Percentiles rank a stretch among this genome's conserved stretches.
Conservation (phyloP, 2,113 vertebrate species). For the Proterorhinus semilunaris region DNA sequence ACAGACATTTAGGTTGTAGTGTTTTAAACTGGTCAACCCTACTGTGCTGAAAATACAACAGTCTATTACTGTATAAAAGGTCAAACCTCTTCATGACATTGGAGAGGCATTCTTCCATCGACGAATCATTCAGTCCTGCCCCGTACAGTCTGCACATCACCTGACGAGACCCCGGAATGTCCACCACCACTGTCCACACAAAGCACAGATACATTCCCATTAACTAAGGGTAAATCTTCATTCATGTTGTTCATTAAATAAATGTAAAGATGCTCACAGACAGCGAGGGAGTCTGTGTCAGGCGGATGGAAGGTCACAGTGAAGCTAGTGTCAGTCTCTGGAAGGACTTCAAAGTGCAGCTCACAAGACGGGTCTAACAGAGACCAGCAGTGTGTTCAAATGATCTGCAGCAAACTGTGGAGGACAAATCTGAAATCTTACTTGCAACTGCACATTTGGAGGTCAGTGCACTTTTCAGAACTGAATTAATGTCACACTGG, state of each 20-base stretch:
- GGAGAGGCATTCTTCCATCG: slow-evolving; percentile 70
- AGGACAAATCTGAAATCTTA: slow-evolving; percentile 16
- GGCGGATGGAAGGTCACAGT: slow-evolving; percentile 79
- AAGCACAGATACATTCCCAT: background rate
- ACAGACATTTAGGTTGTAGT: too few species aligned
- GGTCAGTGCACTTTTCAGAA: slow-evolving; percentile 79
- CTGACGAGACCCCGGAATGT: slow-evolving; percentile 66
- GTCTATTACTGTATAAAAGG: too few species aligned
- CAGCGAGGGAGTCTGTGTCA: slow-evolving; percentile 67
- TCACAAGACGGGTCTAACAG: slow-evolving; percentile 62
- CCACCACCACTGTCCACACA: slow-evolving; percentile 74
- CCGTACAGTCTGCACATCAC: slow-evolving; percentile 74
- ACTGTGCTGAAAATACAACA: too few species aligned
- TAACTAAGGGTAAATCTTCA: too few species aligned
- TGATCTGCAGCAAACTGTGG: background rate
- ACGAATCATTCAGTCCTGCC: slow-evolving; percentile 45
- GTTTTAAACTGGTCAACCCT: too few species aligned
- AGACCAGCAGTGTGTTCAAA: background rate
- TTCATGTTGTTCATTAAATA: too few species aligned
- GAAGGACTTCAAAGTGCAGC: slow-evolving; percentile 79
- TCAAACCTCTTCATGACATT: slow-evolving; percentile 67
- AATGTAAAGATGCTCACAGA: slow-evolving; percentile 71
- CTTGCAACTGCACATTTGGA: slow-evolving; percentile 50
- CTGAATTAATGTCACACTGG: slow-evolving; percentile 77
- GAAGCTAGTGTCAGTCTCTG: slow-evolving; percentile 75